Evolutionary conservation across 1,140 invertebrate species (phyloP), one percentile per base, ranked within the genome.

Genomic region (Rhagoletis pomonella): DNA sequence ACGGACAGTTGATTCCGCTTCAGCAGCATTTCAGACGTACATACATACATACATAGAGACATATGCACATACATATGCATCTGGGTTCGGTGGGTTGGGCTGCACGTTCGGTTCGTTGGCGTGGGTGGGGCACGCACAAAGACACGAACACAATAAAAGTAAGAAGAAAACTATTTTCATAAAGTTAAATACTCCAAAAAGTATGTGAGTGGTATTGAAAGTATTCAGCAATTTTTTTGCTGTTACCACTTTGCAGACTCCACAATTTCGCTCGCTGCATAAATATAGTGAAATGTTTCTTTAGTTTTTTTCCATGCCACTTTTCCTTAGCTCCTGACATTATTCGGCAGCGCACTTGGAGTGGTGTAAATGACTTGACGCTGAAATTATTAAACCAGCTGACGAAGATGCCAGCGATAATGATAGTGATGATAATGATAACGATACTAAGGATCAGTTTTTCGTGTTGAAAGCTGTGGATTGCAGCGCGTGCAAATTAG

Each of bases 121-220:
- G 4, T 29, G 42, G 12, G 17, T 42, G 29, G 17, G 3, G 39
- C 39, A 60, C 19, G 59, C 19, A 62, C 29, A 17, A 85, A 47
- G 10, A 12, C 59, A 85, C 29, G 55, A 42, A 55, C 39, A 62
- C 4, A 85, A 42, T 10, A 60, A 85, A 85, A 2, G 84, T 85
- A 14, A 42, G 59, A 62, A 44, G 84, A 59, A 62, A 62, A 85
- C 55, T 60, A 60, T 85, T 60, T 62, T 85, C 84, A 85, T 85
- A 85, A 62, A 85, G 84, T 85, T 85, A 85, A 85, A 85, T 55
- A 55, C 59, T 12, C 59, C 84, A 42, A 85, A 62, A 85, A 85
- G 29, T 85, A 85, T 85, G 84, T 85, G 29, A 85, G 47, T 81
- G 17, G 73, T 50, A n/a, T 55, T 6, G 47, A 81, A 81, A 81